A percentile compares a stretch with the other conserved stretches of the same genome.
These are phyloP conservation scores for Heterotilapia buettikoferi DNA, from an alignment of 2,113 vertebrate genomes.

Conservation along the genomic window DNA sequence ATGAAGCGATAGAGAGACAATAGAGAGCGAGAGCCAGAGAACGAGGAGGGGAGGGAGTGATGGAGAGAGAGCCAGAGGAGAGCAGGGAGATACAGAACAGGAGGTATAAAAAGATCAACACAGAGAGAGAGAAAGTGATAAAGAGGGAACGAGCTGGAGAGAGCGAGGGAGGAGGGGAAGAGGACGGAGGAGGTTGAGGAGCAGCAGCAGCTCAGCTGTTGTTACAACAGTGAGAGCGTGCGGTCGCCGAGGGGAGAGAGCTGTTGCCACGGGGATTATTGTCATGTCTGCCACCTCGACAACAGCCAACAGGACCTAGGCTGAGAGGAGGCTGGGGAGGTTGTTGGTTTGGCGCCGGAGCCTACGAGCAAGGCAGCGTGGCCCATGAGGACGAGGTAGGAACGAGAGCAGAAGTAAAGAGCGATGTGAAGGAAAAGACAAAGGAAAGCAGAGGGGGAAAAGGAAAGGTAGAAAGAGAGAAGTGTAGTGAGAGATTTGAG, in stretches of 20 bases:
- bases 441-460: background rate
- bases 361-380: constrained; percentile 12
- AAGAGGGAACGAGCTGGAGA: background rate
- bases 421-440: background rate
- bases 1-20: background rate
- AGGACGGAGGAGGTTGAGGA: background rate
- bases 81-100: background rate
- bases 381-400: background rate
- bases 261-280: constrained; percentile 43
- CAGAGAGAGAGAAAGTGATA: background rate
- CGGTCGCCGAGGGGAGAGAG: background rate
- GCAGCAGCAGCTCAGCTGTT: constrained; percentile 18
- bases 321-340: background rate
- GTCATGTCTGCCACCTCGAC: constrained; percentile 13
- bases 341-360: background rate
- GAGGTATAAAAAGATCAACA: background rate
- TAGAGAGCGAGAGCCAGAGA: background rate
- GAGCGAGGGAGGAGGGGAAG: background rate
- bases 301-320: constrained; percentile 13
- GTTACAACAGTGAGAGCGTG: background rate
- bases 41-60: background rate
- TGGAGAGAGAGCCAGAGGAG: background rate
- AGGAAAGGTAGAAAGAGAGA: background rate
- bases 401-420: background rate
- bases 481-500: background rate